phyloP scores from a whole-genome alignment of 2,113 vertebrate genomes.

The Nyctereutes procyonoides region DNA sequence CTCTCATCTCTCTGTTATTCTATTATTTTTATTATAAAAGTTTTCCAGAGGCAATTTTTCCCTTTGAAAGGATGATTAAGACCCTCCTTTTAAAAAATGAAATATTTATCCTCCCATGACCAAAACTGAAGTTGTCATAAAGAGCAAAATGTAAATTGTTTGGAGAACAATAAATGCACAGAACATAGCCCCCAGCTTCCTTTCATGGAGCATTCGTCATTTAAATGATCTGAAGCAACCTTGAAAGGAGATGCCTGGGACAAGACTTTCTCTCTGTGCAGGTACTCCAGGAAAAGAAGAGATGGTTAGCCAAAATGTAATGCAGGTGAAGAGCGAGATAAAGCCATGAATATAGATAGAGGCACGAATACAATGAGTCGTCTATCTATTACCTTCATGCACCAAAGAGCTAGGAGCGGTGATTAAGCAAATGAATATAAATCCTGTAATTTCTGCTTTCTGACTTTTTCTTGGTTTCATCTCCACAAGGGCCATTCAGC shows the following conservation, averaged over 20 bases:
- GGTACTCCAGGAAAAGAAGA: neutral
- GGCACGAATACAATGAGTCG: neutral
- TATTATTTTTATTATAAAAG: slow-evolving; percentile 60
- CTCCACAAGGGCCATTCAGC: neutral
- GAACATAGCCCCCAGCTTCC: neutral
- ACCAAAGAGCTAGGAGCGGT: neutral
- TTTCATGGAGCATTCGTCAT: neutral
- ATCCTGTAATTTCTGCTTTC: slow-evolving; percentile 2
- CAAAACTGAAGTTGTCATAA: neutral
- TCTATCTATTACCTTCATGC: neutral
- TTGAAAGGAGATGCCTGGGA: neutral
- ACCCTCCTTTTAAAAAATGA: neutral
- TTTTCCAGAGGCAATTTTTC: slow-evolving; percentile 9
- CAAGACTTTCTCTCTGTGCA: neutral
- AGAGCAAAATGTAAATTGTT: neutral
- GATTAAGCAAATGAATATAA: neutral
- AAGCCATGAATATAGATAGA: neutral
- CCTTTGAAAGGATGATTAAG: neutral
- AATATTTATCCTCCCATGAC: slow-evolving; percentile 45
- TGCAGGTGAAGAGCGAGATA: neutral
- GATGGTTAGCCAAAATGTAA: fast-evolving
- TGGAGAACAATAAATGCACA: neutral
- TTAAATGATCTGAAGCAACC: neutral
- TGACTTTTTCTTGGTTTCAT: neutral
- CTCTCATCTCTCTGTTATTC: slow-evolving; percentile 26